Conservation (phyloP, 2,797 vertebrate genomes). For the Pangasius mekongensis region DNA sequence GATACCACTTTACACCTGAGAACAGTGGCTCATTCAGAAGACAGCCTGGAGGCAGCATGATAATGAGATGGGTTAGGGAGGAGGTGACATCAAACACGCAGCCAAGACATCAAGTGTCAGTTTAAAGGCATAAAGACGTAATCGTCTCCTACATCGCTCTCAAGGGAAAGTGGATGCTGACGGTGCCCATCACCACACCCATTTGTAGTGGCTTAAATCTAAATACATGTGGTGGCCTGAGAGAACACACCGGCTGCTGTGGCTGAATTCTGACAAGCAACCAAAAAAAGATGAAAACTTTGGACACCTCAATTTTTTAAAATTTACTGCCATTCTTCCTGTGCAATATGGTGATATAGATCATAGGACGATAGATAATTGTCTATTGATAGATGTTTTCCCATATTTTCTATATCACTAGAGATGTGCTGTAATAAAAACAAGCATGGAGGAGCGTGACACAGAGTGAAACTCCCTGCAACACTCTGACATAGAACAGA, state of each 20-base stretch:
- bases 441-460: neutral
- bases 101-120: constrained; percentile 38
- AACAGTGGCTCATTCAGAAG: constrained; percentile 47
- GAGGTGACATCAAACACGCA: constrained; percentile 42
- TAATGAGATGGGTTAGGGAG: constrained; percentile 48
- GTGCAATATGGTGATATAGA: neutral
- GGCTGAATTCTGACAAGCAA: neutral
- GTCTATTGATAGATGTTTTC: neutral
- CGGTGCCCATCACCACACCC: neutral
- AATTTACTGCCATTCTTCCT: neutral
- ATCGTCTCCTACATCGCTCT: neutral
- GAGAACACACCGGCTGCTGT: neutral
- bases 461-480: neutral
- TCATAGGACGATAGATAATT: neutral
- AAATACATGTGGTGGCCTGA: neutral
- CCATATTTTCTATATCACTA: neutral
- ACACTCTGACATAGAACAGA: neutral
- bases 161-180: neutral
- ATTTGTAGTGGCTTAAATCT: neutral
- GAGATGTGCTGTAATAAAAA: neutral
- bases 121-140: constrained; percentile 21
- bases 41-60: constrained; percentile 56
- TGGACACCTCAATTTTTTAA: neutral
- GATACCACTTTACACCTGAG: constrained; percentile 29
- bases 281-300: neutral